Percentiles rank a stretch among this genome's conserved stretches.
Evolutionary conservation across 2,797 vertebrate species (phyloP).

Genomic region (Labeo calbasu): DNA sequence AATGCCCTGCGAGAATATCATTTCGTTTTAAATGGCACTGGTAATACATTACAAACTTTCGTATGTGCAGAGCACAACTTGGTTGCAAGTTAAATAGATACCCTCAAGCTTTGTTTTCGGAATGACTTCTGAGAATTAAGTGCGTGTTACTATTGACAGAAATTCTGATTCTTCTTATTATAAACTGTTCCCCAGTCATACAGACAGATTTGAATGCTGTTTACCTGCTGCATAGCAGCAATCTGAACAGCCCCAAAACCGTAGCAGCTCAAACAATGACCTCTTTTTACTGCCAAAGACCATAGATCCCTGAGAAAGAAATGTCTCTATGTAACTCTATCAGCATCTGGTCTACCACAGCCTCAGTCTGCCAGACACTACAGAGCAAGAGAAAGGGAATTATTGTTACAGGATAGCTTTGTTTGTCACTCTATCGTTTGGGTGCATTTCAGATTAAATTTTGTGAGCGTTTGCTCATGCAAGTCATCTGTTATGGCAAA

Average conservation of each 20-base stretch:
- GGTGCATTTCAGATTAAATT: conserved; percentile 44
- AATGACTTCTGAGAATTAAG: background rate
- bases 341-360: conserved; percentile 51
- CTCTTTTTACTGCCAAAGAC: conserved; percentile 49
- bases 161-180: background rate
- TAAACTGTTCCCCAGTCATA: conserved; percentile 2
- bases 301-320: conserved; percentile 59
- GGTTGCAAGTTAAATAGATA: background rate
- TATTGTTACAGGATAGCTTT: conserved; percentile 45
- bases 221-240: background rate
- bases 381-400: conserved; percentile 38
- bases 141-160: background rate
- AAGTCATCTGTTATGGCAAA: background rate
- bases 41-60: conserved; percentile 5
- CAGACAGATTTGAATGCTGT: conserved; percentile 1
- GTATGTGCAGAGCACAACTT: background rate
- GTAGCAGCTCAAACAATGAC: conserved; percentile 52
- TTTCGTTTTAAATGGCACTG: conserved; percentile 6
- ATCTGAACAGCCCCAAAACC: conserved; percentile 33
- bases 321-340: conserved; percentile 57
- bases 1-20: background rate
- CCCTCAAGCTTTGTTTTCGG: background rate
- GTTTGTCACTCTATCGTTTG: conserved; percentile 45
- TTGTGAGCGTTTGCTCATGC: conserved; percentile 47
- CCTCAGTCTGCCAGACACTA: conserved; percentile 44